Evolutionary conservation across 1,140 invertebrate genomes (phyloP), one percentile per base, ranked within the genome.

Genomic region (Trachymyrmex cornetzi): DNA sequence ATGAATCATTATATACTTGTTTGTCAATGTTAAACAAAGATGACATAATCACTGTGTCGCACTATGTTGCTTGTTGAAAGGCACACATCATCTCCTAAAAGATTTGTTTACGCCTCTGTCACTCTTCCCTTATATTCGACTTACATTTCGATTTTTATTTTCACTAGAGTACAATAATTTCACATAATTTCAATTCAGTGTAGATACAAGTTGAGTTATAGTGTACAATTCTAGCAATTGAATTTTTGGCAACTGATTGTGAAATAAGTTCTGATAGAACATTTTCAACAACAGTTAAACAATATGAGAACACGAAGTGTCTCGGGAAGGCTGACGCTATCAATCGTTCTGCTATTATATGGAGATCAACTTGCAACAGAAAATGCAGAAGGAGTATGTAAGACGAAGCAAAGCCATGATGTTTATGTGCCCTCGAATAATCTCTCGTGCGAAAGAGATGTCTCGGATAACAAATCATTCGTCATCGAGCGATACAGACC

Each of bases 381-480:
- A 38, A 64, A 50, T 6, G 75, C 69, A 16, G 34, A 34, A 34
- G 22, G 34, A 61, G 34, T 44, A 14, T 81, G 88, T 27, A 69
- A 22, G 12, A 71, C n/a, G 4, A 24, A 16, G 38, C 53, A 4
- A 19, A 48, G 30, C 0, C 16, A 16, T 9, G 30, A 86, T 0
- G 82, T 67, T 34, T 81, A 87, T 16, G 19, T 34, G 2, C 59
- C 14, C 24, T 48, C 22, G 14, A 86, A 86, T 9, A 3, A 86
- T 57, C 53, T 86, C 1, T 53, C 24, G 7, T 84, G 71, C 11
- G 11, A 27, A 27, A 57, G 24, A 30, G 4, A 77, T 12, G 4
- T 12, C 0, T 84, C 9, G 44, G 75, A 74, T 55, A 61, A 57
- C 14, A 48, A 59, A 9, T 72, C n/a, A 27, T n/a, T 24, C 19